A percentile compares a stretch with the other conserved stretches of the same genome.
These are phyloP conservation scores for Patiria pectinifera DNA, from an alignment of 53 echinoderm and acorn worm species.

Conservation along the genomic window DNA sequence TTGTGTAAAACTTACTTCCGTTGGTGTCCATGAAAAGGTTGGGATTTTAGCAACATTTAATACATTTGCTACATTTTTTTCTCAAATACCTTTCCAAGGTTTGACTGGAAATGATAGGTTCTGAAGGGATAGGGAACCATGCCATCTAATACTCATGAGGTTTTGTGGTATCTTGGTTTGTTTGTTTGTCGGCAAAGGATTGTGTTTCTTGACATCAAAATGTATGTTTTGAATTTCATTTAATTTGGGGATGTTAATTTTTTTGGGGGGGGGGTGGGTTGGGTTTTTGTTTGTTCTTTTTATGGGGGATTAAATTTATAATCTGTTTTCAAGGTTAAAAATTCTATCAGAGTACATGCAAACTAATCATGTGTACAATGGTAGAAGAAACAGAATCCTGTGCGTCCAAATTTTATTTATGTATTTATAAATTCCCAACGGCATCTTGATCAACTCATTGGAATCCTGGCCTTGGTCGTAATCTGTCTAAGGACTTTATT, in stretches of 20 bases:
- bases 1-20: no score
- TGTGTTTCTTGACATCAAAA: neutral
- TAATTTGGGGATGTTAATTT: no score
- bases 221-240: no score
- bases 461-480: conserved; percentile 12
- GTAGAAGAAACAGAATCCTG: no score
- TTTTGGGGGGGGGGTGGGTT: no score
- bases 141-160: neutral
- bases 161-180: neutral
- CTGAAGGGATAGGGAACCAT: neutral
- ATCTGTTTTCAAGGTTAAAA: neutral
- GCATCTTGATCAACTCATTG: conserved; percentile 22
- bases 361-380: neutral
- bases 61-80: no score
- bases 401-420: neutral
- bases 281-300: no score
- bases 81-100: neutral
- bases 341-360: neutral
- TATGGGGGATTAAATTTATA: neutral
- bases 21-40: no score
- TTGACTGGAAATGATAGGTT: neutral
- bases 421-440: neutral
- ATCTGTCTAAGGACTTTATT: neutral
- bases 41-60: no score
- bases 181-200: neutral